These are phyloP conservation scores for Hippocampus zosterae DNA, from an alignment of 2,113 vertebrate species.

Conservation along the genomic window DNA sequence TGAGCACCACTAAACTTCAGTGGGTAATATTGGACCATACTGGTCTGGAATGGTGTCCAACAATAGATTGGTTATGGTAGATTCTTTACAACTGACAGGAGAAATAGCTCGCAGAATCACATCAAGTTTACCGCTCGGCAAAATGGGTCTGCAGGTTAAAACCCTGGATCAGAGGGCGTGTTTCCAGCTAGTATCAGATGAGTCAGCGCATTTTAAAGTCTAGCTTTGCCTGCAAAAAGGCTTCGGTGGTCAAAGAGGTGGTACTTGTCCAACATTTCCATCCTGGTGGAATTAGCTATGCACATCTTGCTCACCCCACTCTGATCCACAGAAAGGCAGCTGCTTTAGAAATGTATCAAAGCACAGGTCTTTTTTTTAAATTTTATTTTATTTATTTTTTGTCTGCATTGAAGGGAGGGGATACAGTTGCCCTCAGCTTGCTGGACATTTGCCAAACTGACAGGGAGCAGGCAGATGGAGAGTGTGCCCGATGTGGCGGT, in stretches of 20 bases:
- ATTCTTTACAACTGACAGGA: background rate
- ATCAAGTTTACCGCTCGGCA: background rate
- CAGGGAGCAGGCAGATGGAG: constrained; percentile 38
- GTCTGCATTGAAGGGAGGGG: constrained; percentile 30
- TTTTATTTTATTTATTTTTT: constrained; percentile 38
- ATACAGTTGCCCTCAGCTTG: constrained; percentile 26
- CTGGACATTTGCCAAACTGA: constrained; percentile 51
- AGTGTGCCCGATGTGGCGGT: constrained; percentile 28
- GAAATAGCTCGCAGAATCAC: background rate
- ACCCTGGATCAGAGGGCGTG: constrained; percentile 37
- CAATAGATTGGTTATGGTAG: background rate
- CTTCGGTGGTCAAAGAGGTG: constrained; percentile 47
- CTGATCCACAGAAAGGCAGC: constrained; percentile 28
- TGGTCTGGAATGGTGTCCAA: background rate
- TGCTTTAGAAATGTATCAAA: constrained; percentile 44
- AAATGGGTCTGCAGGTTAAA: constrained; percentile 27
- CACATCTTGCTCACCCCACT: constrained; percentile 22
- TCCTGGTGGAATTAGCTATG: constrained; percentile 29
- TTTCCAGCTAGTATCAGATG: constrained; percentile 37
- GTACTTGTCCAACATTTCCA: constrained; percentile 48
- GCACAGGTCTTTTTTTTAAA: constrained; percentile 36
- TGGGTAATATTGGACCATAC: background rate
- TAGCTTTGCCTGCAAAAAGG: constrained; percentile 35
- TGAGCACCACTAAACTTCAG: background rate
- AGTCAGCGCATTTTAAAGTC: constrained; percentile 38